phyloP scores from a whole-genome alignment of 1,140 invertebrate species.

The Palaemon carinicauda region DNA sequence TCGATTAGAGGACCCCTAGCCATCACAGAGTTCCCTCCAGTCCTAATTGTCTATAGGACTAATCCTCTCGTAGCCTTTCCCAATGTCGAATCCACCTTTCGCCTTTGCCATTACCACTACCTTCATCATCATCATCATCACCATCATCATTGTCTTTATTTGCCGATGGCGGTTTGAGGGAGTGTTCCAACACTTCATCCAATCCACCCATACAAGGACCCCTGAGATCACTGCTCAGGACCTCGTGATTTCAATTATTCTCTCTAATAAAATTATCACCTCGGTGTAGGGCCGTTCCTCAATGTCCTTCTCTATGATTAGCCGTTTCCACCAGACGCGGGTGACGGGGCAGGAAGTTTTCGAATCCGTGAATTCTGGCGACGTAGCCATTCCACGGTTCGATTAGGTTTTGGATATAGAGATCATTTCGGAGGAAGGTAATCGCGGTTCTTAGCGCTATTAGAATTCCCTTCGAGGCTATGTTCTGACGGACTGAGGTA shows the following conservation, averaged over 20 bases:
- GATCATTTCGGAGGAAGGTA: neutral
- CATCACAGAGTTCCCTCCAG: too few species aligned
- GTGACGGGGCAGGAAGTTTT: neutral
- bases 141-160: neutral
- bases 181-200: conserved; percentile 10
- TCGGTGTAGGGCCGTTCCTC: neutral
- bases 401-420: neutral
- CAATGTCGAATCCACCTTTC: too few species aligned
- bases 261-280: conserved; percentile 23
- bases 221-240: neutral
- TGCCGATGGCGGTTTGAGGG: neutral
- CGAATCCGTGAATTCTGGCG: neutral
- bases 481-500: neutral
- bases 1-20: too few species aligned
- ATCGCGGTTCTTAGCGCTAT: neutral
- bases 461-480: neutral
- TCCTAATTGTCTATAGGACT: too few species aligned
- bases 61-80: too few species aligned
- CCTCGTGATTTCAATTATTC: conserved; percentile 26
- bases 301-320: neutral
- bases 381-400: neutral
- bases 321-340: neutral
- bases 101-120: neutral
- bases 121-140: neutral
- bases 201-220: conserved; percentile 6